Base-by-base conservation (phyloP, 2,113 vertebrate species). In the Oncorhynchus keta region DNA sequence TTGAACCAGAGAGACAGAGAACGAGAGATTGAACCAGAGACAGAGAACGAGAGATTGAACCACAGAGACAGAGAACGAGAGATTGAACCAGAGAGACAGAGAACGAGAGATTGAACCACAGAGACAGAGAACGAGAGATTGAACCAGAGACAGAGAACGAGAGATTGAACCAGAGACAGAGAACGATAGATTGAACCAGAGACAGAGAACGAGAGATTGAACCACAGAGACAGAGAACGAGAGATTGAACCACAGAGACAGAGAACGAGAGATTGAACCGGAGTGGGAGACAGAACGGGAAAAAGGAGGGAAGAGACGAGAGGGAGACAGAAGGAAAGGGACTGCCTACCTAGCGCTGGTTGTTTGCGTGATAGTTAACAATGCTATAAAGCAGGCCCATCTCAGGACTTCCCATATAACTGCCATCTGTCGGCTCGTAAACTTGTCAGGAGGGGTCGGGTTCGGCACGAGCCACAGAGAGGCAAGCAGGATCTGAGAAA, bases 351-450 rank as follows among this genome's bases (percentile, higher is more conserved):
- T 87, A 91, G 87, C 5, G 93, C 92, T 87, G 93, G 94, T 94
- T 95, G 95, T 97, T 97, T 97, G 95, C 95, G 96, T 91, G 94
- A 97, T 95, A 96, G 95, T 97, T 97, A 98, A 97, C 96, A 96
- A 94, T 95, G 95, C 95, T 94, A 94, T 94, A 96, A 97, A 95
- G 95, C 94, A 94, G 51, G 95, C 95, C 96, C 94, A 97, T 97
- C 95, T 97, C 95, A 95, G 95, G 94, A 94, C 95, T 95, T 94
- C 94, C 93, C 94, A 95, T 92, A 91, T 95, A 97, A 96, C 93
- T 95, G 95, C 95, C 96, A 97, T 97, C 96, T 97, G 96, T 94
- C 94, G 94, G 94, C 93, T 88, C 94, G 95, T 97, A 97, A 97
- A 97, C 97, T 95, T 96, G 93, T 95, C 94, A 93, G 92, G 91